phyloP scores from a whole-genome alignment of 1,140 invertebrate genomes.

The Asobara japonica region DNA sequence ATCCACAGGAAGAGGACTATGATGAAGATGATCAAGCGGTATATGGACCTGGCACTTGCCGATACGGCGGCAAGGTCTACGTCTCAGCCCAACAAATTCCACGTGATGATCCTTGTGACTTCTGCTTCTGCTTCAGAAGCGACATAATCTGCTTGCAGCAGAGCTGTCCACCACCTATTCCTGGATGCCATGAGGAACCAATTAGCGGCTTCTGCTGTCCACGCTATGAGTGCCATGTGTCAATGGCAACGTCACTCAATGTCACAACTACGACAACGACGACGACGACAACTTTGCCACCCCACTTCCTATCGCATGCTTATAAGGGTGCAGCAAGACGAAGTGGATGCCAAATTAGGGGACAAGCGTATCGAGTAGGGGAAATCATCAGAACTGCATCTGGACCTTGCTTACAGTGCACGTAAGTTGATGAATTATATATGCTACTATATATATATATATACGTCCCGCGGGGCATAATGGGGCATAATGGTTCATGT shows the following conservation, averaged over 20 bases:
- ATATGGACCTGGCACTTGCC: constrained; percentile 87
- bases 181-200: constrained; percentile 88
- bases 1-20: constrained; percentile 73
- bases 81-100: constrained; percentile 95
- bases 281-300: constrained; percentile 85
- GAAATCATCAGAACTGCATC: constrained; percentile 84
- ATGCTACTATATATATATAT: too few species aligned
- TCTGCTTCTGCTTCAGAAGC: constrained; percentile 96
- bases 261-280: constrained; percentile 85
- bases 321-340: constrained; percentile 78
- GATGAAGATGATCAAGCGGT: constrained; percentile 77
- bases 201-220: constrained; percentile 95
- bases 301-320: constrained; percentile 80
- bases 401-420: constrained; percentile 91
- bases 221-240: constrained; percentile 91
- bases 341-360: constrained; percentile 85
- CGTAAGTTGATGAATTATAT: constrained; percentile 74
- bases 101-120: constrained; percentile 92
- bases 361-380: constrained; percentile 83
- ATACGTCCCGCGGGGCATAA: too few species aligned
- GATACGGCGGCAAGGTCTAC: constrained; percentile 91
- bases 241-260: constrained; percentile 81
- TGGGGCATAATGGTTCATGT: too few species aligned
- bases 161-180: constrained; percentile 92
- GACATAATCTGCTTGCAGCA: constrained; percentile 96